These are phyloP conservation scores for Chlorodrepanis virens DNA, from an alignment of 2,113 vertebrate species.

Conservation along the genomic window DNA sequence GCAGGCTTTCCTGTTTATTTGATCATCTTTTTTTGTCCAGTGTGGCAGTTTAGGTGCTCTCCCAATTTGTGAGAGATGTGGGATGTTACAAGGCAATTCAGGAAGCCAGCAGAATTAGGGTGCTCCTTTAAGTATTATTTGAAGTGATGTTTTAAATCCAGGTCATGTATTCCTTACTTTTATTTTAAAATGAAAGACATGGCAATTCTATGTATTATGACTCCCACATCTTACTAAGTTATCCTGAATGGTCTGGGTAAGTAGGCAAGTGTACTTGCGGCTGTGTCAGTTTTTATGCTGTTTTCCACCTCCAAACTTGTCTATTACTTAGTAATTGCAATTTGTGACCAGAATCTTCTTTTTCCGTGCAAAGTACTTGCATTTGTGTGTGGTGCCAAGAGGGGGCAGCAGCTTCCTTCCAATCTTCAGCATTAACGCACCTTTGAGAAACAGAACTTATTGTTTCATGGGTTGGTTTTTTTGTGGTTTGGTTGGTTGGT, in stretches of 20 bases:
- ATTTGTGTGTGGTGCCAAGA: slow-evolving; percentile 29
- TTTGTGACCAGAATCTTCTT: neutral
- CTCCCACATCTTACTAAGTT: neutral
- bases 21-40: neutral
- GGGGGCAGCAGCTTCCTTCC: slow-evolving; percentile 61
- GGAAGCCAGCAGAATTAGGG: neutral
- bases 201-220: neutral
- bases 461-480: neutral
- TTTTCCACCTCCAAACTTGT: neutral
- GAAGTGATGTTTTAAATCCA: neutral
- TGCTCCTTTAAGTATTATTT: neutral
- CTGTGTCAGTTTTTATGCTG: neutral
- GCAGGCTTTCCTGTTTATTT: neutral
- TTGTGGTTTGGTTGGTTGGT: neutral
- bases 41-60: neutral
- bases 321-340: neutral
- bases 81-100: neutral
- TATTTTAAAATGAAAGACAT: neutral
- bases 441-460: neutral
- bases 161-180: neutral
- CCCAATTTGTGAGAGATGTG: neutral
- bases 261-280: neutral
- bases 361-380: neutral
- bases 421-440: neutral
- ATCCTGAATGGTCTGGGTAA: neutral